Conservation (phyloP, 2,113 vertebrate genomes). For the Cheilinus undulatus region DNA sequence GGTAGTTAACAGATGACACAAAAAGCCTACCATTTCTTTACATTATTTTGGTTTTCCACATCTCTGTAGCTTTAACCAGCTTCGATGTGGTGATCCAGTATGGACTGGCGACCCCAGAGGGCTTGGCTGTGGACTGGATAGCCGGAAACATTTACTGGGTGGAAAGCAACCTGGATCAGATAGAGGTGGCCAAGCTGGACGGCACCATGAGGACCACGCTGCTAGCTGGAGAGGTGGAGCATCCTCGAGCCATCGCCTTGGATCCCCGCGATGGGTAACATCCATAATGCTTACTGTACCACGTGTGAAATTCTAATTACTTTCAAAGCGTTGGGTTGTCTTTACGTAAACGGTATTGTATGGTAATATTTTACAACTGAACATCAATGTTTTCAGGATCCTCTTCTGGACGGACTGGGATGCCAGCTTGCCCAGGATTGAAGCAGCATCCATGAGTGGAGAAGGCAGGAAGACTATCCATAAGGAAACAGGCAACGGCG, state of each 20-base stretch:
- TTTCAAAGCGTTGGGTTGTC: too few species aligned
- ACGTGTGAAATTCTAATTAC: too few species aligned
- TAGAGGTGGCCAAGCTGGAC: constrained; percentile 95
- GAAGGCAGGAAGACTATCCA: constrained; percentile 93
- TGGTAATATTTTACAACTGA: background rate
- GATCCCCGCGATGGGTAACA: constrained; percentile 94
- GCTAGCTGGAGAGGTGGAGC: constrained; percentile 95
- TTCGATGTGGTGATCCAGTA: constrained; percentile 98
- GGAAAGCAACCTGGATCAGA: constrained; percentile 98
- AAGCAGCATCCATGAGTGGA: constrained; percentile 97
- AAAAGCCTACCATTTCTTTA: background rate
- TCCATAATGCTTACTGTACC: background rate
- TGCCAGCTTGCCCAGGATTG: constrained; percentile 94
- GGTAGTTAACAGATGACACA: too few species aligned
- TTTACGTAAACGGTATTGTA: background rate
- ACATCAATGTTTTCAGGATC: constrained; percentile 80
- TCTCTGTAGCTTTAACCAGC: constrained; percentile 85
- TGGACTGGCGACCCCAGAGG: constrained; percentile 94
- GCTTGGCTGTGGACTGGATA: constrained; percentile 97
- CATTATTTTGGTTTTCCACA: background rate
- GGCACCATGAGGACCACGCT: constrained; percentile 95
- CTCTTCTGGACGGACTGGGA: constrained; percentile 99
- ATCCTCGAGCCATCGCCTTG: constrained; percentile 94
- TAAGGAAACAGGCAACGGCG: constrained; percentile 94
- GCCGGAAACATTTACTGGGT: constrained; percentile 99